Base-by-base conservation (phyloP, 2,113 vertebrate species). In the Larimichthys crocea region DNA sequence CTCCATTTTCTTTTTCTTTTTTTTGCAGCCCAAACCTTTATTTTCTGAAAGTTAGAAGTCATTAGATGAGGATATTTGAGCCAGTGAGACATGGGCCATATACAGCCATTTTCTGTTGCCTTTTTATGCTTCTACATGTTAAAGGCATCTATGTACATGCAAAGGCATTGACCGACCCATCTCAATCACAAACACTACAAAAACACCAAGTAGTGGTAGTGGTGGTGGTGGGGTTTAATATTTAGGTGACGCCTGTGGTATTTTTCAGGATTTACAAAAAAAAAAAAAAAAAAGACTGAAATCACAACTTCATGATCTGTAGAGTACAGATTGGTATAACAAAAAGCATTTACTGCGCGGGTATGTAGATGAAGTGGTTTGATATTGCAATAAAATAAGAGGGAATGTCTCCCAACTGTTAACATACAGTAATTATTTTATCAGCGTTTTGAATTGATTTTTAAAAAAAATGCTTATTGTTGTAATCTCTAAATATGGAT, bases 321-420 rank as follows among this genome's bases (percentile, higher is more conserved):
- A 74, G 52, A 84, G 49, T 62, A 81, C 66, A 87, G 79, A 79
- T 82, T 71, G 71, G 55, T 84, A 46, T 85, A 83, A 74, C 66
- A 84, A 83, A 81, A 85, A 87, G 83, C 89, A 93, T 92, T 89
- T 91, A 89, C 82, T 61, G 66, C 35, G 74, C 71, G 9, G 84
- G 86, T 88, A 86, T 88, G 73, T 89, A 86, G 86, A 83, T 69
- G 80, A 84, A 74, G 86, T 87, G 85, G 89, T 92, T 92, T 91
- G 82, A 91, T 91, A 92, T 88, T 90, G 92, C 92, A 94, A 93
- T 94, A 94, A 94, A 92, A 89, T 85, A 85, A 79, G 86, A 88
- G 84, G 84, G 79, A 87, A 78, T 35, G 72, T 86, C 89, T 93
- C 88, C 35, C 77, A 85, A 80, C 85, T 87, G 73, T 89, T 91